Evolutionary conservation across 2,797 vertebrate species (phyloP), one percentile per base, ranked within the genome.

Genomic region (Salmo trutta): DNA sequence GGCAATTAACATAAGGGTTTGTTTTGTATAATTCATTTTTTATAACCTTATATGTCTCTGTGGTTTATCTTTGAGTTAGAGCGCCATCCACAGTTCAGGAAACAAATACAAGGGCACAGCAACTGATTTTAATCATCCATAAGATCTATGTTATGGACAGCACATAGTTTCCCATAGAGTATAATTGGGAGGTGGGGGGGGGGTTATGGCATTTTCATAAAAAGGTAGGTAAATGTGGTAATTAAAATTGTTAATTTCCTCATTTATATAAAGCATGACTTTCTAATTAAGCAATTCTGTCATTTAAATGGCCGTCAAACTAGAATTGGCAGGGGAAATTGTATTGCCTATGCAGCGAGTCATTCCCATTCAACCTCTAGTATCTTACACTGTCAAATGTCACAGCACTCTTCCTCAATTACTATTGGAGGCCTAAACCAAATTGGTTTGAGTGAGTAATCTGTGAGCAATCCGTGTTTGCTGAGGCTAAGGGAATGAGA

Each of bases 381-480:
- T 76, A 83, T 87, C 81, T 81, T 79, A 79, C 79, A 80, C 78
- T 78, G 74, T 82, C 77, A 82, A 77, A 83, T 80, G 77, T 81
- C 77, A 82, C 76, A 80, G 79, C 67, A 73, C 80, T 79, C 79
- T 83, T 76, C 78, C 76, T 85, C 82, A 84, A 78, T 87, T 80
- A 81, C 79, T 78, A 78, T 78, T 71, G 75, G 81, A 84, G 83
- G 73, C 77, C 74, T 54, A 75, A 86, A 85, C 76, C 79, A 77
- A 83, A 86, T 88, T 83, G 86, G 77, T 84, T 86, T 86, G 67
- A 79, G 84, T 86, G 77, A 74, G 66, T 83, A 88, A 88, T 85
- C 83, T 75, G 72, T 67, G 62, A 82, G 79, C 69, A 59, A 77
- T 76, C 17, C 56, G 29, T 29, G 31, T 21, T n/a, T 47, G 53